Evolutionary conservation across 2,888 invertebrate species (phyloP).

Genomic region (Notocelia uddmanniana): DNA sequence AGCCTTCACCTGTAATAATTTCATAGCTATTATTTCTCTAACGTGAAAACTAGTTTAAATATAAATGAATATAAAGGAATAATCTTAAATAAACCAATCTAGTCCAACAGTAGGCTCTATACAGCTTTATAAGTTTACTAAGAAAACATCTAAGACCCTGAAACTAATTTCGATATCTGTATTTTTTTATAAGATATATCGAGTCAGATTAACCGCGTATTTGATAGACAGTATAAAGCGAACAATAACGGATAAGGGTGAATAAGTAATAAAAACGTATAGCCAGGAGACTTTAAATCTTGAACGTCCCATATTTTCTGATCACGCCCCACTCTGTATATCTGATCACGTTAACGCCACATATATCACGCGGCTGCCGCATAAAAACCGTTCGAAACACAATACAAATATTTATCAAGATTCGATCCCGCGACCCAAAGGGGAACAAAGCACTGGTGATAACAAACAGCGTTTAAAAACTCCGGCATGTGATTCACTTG

Average conservation of each 20-base stretch:
- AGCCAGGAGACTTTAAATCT: neutral
- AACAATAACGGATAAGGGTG: neutral
- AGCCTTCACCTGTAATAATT: too few relatives aligned
- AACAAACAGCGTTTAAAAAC: conserved; percentile 12
- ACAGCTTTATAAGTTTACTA: too few relatives aligned
- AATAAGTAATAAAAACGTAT: neutral
- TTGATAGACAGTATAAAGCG: neutral
- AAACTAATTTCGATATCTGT: too few relatives aligned
- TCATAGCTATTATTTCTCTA: too few relatives aligned
- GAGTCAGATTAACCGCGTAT: too few relatives aligned
- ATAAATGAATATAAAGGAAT: too few relatives aligned
- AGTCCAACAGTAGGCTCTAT: too few relatives aligned
- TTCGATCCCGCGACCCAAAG: conserved; percentile 8
- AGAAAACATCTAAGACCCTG: too few relatives aligned
- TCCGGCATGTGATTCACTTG: neutral
- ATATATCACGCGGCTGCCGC: neutral
- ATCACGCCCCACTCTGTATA: neutral
- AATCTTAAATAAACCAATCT: too few relatives aligned
- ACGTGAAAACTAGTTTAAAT: too few relatives aligned
- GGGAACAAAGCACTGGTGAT: conserved; percentile 12
- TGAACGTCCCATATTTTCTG: neutral
- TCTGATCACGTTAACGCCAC: conserved; percentile 1
- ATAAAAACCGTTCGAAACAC: neutral
- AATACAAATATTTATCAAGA: conserved; percentile 10
- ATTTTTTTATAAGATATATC: too few relatives aligned